Percentiles rank a stretch among this genome's conserved stretches.
Evolutionary conservation across 2,797 vertebrate genomes (phyloP).

Genomic region (Intellagama lesueurii): DNA sequence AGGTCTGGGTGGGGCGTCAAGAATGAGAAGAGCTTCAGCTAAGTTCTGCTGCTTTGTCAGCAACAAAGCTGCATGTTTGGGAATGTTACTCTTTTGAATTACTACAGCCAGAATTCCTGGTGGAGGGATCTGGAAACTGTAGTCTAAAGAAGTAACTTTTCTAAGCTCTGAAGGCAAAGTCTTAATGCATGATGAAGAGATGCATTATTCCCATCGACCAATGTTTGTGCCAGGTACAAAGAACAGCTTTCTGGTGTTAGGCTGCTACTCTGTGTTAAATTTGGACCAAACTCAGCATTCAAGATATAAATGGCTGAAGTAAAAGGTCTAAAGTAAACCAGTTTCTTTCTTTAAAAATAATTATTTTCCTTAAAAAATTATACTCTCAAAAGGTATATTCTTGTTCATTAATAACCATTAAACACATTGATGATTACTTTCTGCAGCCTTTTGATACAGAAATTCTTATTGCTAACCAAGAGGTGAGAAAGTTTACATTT

Average conservation of each 20-base stretch:
- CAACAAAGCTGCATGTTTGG: too few species aligned
- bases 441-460: not conserved
- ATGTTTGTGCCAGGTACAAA: not conserved
- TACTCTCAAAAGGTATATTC: not conserved
- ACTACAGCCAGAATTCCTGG: not conserved
- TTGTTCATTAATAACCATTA: constrained; percentile 8
- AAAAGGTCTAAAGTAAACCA: not conserved
- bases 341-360: not conserved
- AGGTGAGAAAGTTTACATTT: not conserved
- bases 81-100: too few species aligned
- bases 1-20: accelerated
- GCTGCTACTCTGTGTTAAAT: not conserved
- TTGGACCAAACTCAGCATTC: not conserved
- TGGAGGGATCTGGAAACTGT: not conserved
- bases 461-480: not conserved
- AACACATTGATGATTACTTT: not conserved
- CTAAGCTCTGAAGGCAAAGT: not conserved
- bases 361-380: not conserved
- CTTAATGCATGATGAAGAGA: not conserved
- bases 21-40: not conserved
- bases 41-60: not conserved
- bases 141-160: not conserved
- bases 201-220: not conserved
- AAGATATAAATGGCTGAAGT: not conserved
- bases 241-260: not conserved